A percentile compares a stretch with the other conserved stretches of the same genome.
Conservation (phyloP, 2,113 vertebrate genomes). For the Myxocyprinus asiaticus region DNA sequence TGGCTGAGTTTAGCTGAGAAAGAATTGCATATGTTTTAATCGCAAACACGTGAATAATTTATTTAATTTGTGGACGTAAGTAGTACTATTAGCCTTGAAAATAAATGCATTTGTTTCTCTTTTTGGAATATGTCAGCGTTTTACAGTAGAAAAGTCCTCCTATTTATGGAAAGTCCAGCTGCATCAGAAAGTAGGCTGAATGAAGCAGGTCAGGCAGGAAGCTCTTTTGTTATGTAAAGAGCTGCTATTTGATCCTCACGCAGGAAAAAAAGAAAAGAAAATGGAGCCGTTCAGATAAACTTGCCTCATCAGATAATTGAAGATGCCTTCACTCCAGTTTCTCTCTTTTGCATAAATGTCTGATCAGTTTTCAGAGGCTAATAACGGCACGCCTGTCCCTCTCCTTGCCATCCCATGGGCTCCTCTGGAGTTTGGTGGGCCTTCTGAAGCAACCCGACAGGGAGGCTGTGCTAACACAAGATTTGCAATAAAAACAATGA, state of each 20-base stretch:
- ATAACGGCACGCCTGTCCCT: constrained; percentile 45
- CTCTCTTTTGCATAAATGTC: constrained; percentile 77
- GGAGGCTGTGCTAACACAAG: constrained; percentile 5
- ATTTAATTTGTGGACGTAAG: not conserved
- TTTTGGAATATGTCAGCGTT: constrained; percentile 21
- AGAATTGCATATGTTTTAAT: not conserved
- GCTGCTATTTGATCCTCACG: constrained; percentile 73
- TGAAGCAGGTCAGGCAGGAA: constrained; percentile 60
- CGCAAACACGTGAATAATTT: not conserved
- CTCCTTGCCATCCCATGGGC: not conserved
- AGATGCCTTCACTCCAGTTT: constrained; percentile 78
- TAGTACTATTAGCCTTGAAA: not conserved
- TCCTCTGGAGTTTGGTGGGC: not conserved
- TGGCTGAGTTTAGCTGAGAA: not conserved
- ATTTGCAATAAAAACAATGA: not conserved
- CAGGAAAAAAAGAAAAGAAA: constrained; percentile 75
- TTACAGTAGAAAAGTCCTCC: constrained; percentile 27
- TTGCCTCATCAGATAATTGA: constrained; percentile 76
- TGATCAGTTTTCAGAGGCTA: constrained; percentile 79
- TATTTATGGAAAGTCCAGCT: constrained; percentile 43
- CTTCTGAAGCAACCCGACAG: not conserved
- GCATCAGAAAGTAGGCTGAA: constrained; percentile 55
- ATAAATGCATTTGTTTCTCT: not conserved
- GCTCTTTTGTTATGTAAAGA: constrained; percentile 82
- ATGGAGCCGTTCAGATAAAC: constrained; percentile 76